Evolutionary conservation across 2,113 vertebrate species (phyloP).

Genomic region (Amia ocellicauda): DNA sequence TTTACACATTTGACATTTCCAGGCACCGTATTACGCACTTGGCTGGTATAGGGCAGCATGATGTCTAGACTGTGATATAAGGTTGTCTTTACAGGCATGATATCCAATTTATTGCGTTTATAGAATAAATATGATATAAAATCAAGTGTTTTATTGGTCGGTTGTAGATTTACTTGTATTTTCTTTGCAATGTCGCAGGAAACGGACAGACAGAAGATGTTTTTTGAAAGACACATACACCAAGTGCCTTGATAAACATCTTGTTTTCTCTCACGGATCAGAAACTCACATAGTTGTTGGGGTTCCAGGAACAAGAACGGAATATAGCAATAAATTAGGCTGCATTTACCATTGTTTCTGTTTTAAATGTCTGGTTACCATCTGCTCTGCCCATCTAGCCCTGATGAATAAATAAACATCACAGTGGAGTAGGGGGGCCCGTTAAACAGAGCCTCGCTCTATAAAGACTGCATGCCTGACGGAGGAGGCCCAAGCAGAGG

Average conservation of each 20-base stretch:
- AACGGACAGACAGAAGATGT: constrained; percentile 36
- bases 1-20: too few species aligned
- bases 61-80: too few species aligned
- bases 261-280: background rate
- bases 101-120: too few species aligned
- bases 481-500: constrained; percentile 62
- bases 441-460: constrained; percentile 59
- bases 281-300: background rate
- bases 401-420: constrained; percentile 71
- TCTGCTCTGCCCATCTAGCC: constrained; percentile 72
- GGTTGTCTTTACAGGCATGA: too few species aligned
- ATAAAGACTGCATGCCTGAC: constrained; percentile 63
- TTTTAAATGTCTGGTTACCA: constrained; percentile 68
- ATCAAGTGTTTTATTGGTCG: too few species aligned
- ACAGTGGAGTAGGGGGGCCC: constrained; percentile 50
- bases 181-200: constrained; percentile 17
- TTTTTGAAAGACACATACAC: constrained; percentile 28
- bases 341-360: constrained; percentile 41
- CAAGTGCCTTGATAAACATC: constrained; percentile 24
- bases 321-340: constrained; percentile 39
- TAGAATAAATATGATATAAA: too few species aligned
- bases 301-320: background rate
- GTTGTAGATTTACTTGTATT: constrained; percentile 16
- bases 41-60: too few species aligned
- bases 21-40: too few species aligned